These are phyloP conservation scores for Brachypodius melanocephalos DNA, from an alignment of 2,113 vertebrate species.

Conservation along the genomic window DNA sequence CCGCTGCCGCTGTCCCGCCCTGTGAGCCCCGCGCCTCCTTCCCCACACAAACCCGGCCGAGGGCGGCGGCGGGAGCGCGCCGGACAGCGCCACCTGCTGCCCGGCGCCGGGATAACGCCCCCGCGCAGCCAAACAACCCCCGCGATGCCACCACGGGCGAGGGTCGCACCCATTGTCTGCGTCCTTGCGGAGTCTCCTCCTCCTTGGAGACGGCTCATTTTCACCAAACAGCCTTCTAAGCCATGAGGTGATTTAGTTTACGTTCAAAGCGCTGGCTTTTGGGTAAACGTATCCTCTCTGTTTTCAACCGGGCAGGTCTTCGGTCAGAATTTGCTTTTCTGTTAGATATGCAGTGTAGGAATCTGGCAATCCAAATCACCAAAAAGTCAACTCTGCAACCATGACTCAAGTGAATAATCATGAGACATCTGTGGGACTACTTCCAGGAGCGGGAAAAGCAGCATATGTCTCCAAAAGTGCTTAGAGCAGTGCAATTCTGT, in stretches of 20 bases:
- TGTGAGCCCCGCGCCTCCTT: neutral
- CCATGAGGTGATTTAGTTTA: neutral
- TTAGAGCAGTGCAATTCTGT: neutral
- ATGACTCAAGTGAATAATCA: conserved; percentile 49
- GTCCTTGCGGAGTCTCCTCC: fast-evolving
- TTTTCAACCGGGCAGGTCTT: neutral
- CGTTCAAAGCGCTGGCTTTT: neutral
- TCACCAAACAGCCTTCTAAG: neutral
- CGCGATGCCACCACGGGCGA: fast-evolving
- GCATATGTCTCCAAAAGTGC: conserved; percentile 33
- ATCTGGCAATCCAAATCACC: neutral
- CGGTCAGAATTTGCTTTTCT: neutral
- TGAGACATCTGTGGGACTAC: conserved; percentile 47
- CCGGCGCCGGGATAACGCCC: neutral
- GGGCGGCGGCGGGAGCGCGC: neutral
- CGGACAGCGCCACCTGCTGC: conserved; percentile 28
- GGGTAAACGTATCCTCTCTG: neutral
- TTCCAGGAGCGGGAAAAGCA: conserved; percentile 45
- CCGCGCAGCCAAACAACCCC: fast-evolving
- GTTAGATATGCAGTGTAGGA: neutral
- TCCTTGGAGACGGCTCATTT: neutral
- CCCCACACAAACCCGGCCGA: neutral
- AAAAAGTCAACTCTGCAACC: neutral
- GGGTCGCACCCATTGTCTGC: fast-evolving
- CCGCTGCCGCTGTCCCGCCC: neutral